A percentile compares a stretch with the other conserved stretches of the same genome.
phyloP scores from a whole-genome alignment of 2,888 invertebrate species.

The Eutolmus rufibarbis region DNA sequence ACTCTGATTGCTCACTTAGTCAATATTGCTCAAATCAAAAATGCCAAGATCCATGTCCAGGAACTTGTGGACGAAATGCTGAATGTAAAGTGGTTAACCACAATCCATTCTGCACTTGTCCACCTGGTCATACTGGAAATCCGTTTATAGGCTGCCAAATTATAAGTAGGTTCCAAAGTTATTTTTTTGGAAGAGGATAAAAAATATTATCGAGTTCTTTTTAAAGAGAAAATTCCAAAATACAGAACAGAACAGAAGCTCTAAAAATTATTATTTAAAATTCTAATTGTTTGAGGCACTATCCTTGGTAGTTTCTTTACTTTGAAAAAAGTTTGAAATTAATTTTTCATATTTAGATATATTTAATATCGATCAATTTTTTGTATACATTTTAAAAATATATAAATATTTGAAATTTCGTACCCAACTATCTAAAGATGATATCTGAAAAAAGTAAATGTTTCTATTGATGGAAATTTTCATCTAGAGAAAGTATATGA shows the following conservation, averaged over 20 bases:
- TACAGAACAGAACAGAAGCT: too few species aligned
- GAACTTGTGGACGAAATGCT: slow-evolving; percentile 76
- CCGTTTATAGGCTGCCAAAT: slow-evolving; percentile 71
- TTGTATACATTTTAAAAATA: not conserved
- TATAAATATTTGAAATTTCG: not conserved
- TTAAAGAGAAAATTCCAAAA: not conserved
- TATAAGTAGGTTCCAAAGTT: not conserved
- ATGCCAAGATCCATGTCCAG: slow-evolving; percentile 79
- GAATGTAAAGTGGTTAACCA: slow-evolving; percentile 78
- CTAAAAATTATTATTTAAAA: too few species aligned
- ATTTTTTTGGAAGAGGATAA: not conserved
- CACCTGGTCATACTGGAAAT: slow-evolving; percentile 71
- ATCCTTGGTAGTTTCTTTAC: too few species aligned
- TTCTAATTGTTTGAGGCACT: too few species aligned
- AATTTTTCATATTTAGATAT: too few species aligned
- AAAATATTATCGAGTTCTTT: not conserved
- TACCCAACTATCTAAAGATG: not conserved
- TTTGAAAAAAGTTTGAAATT: too few species aligned
- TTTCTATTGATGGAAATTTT: not conserved
- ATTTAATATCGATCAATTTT: too few species aligned
- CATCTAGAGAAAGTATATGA: not conserved
- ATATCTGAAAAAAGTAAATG: too few species aligned
- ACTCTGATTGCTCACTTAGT: slow-evolving; percentile 75
- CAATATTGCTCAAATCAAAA: slow-evolving; percentile 78
- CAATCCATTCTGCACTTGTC: slow-evolving; percentile 76